Evolutionary conservation across 2,888 invertebrate genomes (phyloP).

Genomic region (Macroteleia sp.): DNA sequence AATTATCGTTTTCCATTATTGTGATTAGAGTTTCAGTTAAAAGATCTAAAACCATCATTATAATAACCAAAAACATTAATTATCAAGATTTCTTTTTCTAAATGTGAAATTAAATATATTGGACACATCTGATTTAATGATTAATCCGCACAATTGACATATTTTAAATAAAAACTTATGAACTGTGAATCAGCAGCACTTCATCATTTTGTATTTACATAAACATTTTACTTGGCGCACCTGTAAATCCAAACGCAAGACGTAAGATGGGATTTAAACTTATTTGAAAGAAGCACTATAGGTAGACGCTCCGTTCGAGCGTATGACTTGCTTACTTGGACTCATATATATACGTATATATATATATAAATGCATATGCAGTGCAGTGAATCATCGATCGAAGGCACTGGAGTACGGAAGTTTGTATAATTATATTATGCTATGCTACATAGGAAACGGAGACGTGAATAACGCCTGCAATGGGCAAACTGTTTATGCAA

Average conservation of each 20-base stretch:
- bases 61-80: too few species aligned
- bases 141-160: too few species aligned
- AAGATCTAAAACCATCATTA: too few species aligned
- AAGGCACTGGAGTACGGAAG: conserved; percentile 34
- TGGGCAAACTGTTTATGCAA: neutral
- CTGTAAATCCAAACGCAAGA: conserved; percentile 10
- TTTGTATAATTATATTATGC: conserved; percentile 30
- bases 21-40: too few species aligned
- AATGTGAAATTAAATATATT: too few species aligned
- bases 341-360: conserved; percentile 14
- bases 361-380: conserved; percentile 13
- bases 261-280: conserved; percentile 33
- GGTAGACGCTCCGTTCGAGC: conserved; percentile 12
- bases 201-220: conserved; percentile 26
- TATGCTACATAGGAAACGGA: neutral
- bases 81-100: too few species aligned
- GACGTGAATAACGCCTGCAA: neutral
- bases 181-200: too few species aligned
- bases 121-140: too few species aligned
- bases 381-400: conserved; percentile 52
- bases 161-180: too few species aligned
- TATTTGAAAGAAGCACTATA: conserved; percentile 41
- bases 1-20: too few species aligned
- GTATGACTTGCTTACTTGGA: conserved; percentile 21
- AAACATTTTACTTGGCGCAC: conserved; percentile 19